Percentiles rank a stretch among this genome's conserved stretches.
phyloP scores from a whole-genome alignment of 2,797 vertebrate genomes.

The Emydoidea blandingii region DNA sequence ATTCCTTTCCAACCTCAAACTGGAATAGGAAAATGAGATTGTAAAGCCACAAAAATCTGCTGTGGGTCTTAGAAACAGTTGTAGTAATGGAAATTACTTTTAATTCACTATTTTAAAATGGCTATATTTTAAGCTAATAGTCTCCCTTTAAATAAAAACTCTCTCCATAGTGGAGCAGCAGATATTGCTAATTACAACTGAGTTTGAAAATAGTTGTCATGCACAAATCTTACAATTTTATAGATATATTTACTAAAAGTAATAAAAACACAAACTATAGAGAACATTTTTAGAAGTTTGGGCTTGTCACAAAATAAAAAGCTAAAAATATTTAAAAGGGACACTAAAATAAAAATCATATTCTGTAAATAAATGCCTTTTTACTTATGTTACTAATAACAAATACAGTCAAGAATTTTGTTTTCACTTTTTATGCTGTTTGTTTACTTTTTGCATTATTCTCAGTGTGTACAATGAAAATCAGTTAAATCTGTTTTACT shows the following conservation, averaged over 20 bases:
- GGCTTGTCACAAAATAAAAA: background rate
- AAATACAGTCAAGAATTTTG: background rate
- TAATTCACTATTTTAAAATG: background rate
- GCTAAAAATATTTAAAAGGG: background rate
- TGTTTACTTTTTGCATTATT: background rate
- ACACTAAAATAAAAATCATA: background rate
- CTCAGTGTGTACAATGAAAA: background rate
- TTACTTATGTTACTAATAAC: background rate
- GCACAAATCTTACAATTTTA: background rate
- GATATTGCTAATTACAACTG: background rate
- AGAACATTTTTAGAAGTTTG: background rate
- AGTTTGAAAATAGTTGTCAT: background rate
- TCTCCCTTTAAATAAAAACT: background rate
- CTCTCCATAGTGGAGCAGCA: background rate
- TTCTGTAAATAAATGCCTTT: background rate
- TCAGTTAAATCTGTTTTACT: background rate
- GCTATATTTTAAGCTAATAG: background rate
- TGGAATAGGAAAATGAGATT: background rate
- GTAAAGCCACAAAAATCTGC: background rate
- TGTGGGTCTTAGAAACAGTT: background rate
- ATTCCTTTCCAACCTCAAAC: too few species aligned
- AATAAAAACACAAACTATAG: background rate
- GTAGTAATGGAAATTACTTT: background rate
- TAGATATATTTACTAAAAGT: background rate
- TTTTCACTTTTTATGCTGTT: background rate